Evolutionary conservation across 2,888 invertebrate species (phyloP).

Genomic region (Melinopterus prodromus): DNA sequence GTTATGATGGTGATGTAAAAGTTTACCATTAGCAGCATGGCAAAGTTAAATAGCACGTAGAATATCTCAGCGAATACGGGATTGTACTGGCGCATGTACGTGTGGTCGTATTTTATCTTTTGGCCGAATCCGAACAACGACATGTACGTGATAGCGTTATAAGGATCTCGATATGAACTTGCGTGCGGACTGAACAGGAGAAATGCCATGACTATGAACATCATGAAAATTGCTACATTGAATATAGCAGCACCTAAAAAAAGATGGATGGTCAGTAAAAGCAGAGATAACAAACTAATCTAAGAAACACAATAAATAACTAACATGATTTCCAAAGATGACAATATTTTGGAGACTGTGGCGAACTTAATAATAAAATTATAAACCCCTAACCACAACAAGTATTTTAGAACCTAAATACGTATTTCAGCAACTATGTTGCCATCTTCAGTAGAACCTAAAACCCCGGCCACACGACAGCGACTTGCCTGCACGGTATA

Average conservation of each 20-base stretch:
- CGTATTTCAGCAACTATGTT: too few species aligned
- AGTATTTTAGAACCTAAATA: too few species aligned
- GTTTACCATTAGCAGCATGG: slow-evolving; percentile 35
- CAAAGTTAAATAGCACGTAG: slow-evolving; percentile 38
- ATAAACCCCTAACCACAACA: too few species aligned
- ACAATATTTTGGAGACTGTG: too few species aligned
- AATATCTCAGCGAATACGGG: slow-evolving; percentile 26
- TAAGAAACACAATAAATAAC: too few species aligned
- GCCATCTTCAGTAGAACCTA: too few species aligned
- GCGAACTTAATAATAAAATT: too few species aligned
- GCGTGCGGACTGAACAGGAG: slow-evolving; percentile 26
- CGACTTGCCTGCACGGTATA: too few species aligned
- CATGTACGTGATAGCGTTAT: slow-evolving; percentile 36
- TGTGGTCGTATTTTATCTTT: slow-evolving; percentile 37
- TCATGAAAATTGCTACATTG: slow-evolving; percentile 35
- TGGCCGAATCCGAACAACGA: slow-evolving; percentile 30
- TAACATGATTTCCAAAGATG: too few species aligned
- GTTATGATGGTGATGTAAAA: slow-evolving; percentile 34
- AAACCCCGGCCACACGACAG: too few species aligned
- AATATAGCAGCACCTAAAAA: slow-evolving; percentile 31
- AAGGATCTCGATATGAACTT: slow-evolving; percentile 35
- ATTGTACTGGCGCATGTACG: slow-evolving; percentile 26
- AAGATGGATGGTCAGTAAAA: not conserved
- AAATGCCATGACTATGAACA: slow-evolving; percentile 35
- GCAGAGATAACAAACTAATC: not conserved